Evolutionary conservation across 2,797 vertebrate species (phyloP), one percentile per base, ranked within the genome.

Genomic region (Prionace glauca): DNA sequence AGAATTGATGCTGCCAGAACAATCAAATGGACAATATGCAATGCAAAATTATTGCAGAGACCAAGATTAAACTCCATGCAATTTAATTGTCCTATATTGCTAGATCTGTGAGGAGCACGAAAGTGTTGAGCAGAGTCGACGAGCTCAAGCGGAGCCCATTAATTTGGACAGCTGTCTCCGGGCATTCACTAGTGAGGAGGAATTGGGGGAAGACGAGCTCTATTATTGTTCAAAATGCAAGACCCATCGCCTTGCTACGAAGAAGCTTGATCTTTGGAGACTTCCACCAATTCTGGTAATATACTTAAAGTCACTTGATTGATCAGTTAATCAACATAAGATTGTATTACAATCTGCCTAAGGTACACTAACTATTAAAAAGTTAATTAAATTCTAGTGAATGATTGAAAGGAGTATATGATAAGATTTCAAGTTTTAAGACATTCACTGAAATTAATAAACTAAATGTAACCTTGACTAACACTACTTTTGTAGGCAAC

Each of bases 171-270:
- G 98, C 95, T 99, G 99, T 96, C 98, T 99, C 95, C 98, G 98
- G 96, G 99, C 99, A 96, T 99, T 99, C 97, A 99, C 99, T 96
- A 98, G 98, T 0, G 99, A 99, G 97, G 99, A 99, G 95, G 99
- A 99, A 95, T 97, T 99, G 79, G 99, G 99, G 0, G 99, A 99
- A 96, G 99, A 99, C 24, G 99, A 99, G 96, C 99, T 99, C 97
- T 99, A 99, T 97, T 99, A 99, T 97, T 99, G 99, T 97, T 99
- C 99, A 96, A 99, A 99, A 97, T 99, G 99, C 97, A 99, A 99
- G 97, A 98, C 98, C 8, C 99, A 99, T 96, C 98, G 99, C 74
- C 96, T 99, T 96, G 99, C 99, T 97, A 99, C 99, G 95, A 99
- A 99, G 97, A 99, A 99, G 96, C 98, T 99, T 97, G 99, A 99